These are phyloP conservation scores for Porphyrio hochstetteri DNA, from an alignment of 2,113 vertebrate species.

Conservation along the genomic window DNA sequence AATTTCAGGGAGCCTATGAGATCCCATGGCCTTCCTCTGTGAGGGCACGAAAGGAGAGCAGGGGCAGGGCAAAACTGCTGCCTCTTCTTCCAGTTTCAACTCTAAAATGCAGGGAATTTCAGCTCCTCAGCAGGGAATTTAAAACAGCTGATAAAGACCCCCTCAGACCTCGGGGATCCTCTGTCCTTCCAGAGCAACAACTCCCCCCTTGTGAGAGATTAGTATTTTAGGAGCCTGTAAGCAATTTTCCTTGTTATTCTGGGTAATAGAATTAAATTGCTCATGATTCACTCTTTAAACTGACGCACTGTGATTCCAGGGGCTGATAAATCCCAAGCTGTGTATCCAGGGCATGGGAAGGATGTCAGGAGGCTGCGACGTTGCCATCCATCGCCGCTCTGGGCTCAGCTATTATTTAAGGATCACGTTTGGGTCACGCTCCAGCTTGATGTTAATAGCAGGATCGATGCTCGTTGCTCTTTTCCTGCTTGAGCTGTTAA, in stretches of 20 bases:
- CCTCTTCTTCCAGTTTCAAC: not conserved
- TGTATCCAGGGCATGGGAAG: not conserved
- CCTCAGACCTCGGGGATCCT: not conserved
- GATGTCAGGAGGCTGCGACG: not conserved
- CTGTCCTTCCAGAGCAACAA: not conserved
- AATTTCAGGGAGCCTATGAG: accelerated
- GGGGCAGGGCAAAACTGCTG: not conserved
- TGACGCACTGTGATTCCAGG: not conserved
- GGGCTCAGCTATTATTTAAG: not conserved
- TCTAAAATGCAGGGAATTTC: not conserved
- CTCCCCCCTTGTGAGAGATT: not conserved
- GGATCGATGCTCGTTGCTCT: not conserved
- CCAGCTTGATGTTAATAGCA: not conserved
- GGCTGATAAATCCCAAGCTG: not conserved
- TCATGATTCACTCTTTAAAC: slow-evolving; percentile 29
- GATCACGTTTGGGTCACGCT: not conserved
- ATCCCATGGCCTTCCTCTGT: not conserved
- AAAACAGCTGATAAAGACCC: not conserved
- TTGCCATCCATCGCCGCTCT: not conserved
- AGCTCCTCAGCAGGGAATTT: not conserved
- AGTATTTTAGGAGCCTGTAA: not conserved
- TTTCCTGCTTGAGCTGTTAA: not conserved
- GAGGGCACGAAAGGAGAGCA: not conserved
- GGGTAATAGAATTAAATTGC: slow-evolving; percentile 20
- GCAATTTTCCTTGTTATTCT: not conserved